Evolutionary conservation across 2,797 vertebrate genomes (phyloP).

Genomic region (Graptemys geographica): DNA sequence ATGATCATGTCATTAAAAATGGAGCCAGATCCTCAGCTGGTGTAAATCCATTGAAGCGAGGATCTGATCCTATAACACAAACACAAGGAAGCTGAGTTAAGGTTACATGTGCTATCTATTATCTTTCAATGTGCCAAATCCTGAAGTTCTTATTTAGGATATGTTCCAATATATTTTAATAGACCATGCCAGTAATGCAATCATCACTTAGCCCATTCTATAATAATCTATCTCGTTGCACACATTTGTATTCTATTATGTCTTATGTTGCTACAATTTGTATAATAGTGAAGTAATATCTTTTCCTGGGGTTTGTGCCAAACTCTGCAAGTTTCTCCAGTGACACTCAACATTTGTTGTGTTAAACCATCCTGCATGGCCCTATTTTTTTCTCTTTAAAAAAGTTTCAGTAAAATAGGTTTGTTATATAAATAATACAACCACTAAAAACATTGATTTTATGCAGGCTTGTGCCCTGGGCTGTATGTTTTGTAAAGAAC

Average conservation of each 20-base stretch:
- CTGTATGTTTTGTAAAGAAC: conserved; percentile 63
- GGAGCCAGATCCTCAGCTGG: background rate
- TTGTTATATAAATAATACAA: conserved; percentile 59
- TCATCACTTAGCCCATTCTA: background rate
- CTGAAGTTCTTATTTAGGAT: background rate
- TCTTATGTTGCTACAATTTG: background rate
- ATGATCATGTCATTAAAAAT: background rate
- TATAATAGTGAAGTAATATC: background rate
- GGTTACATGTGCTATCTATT: background rate
- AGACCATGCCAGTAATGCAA: background rate
- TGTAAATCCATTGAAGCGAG: background rate
- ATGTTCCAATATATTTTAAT: background rate
- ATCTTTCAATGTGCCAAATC: background rate
- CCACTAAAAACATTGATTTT: conserved; percentile 60
- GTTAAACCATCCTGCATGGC: background rate
- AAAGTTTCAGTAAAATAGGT: background rate
- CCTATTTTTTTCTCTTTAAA: background rate
- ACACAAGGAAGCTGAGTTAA: background rate
- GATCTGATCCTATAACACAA: background rate
- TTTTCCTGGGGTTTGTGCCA: background rate
- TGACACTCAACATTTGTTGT: background rate
- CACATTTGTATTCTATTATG: background rate
- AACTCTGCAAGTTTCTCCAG: background rate
- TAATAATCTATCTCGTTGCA: background rate
- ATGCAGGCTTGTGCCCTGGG: conserved; percentile 59